Evolutionary conservation across 2,888 invertebrate genomes (phyloP).

Genomic region (Eupithecia insigniata): DNA sequence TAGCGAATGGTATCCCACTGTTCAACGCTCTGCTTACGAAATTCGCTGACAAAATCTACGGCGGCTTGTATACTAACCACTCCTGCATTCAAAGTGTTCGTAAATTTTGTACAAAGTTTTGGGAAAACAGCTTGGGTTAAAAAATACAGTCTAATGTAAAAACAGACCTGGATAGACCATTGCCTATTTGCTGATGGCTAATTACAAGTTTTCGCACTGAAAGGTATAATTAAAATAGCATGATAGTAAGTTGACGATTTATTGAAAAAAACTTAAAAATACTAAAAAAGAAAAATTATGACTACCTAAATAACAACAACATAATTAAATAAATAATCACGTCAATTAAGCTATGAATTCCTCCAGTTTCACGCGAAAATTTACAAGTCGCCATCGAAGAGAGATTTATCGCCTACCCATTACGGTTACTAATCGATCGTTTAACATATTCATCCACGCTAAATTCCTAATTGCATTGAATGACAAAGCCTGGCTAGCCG

Average conservation of each 20-base stretch:
- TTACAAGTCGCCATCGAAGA: constrained; percentile 15
- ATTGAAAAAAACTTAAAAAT: no score
- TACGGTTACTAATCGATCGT: constrained; percentile 23
- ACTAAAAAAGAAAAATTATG: no score
- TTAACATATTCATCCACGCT: constrained; percentile 24
- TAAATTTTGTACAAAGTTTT: not conserved
- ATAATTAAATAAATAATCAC: no score
- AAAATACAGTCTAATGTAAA: no score
- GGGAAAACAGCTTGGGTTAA: no score
- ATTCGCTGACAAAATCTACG: not conserved
- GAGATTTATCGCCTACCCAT: constrained; percentile 23
- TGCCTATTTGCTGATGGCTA: no score
- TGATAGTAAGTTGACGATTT: no score
- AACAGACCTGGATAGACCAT: no score
- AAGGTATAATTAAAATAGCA: no score
- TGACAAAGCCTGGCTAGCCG: constrained; percentile 12
- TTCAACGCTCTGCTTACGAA: not conserved
- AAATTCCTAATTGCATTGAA: constrained; percentile 16
- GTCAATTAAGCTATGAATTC: not conserved
- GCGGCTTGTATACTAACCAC: not conserved
- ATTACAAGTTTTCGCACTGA: no score
- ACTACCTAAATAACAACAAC: no score
- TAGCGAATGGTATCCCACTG: not conserved
- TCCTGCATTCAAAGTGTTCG: not conserved
- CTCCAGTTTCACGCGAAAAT: not conserved